Percentiles rank a stretch among this genome's conserved stretches.
Evolutionary conservation across 2,797 vertebrate genomes (phyloP).

Genomic region (Nyctibius grandis): DNA sequence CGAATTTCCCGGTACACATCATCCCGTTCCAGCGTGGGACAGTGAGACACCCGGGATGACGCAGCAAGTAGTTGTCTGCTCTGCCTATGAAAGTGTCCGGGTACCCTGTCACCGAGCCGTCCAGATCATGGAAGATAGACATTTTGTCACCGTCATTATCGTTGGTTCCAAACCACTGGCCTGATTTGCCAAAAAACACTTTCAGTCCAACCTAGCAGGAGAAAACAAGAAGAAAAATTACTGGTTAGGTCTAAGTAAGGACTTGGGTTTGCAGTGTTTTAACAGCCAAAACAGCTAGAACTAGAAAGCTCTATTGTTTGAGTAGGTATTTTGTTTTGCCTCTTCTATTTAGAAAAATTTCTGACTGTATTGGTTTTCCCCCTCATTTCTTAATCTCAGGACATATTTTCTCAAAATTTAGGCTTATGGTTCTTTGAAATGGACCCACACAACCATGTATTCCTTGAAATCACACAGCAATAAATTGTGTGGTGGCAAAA

Average conservation of each 20-base stretch:
- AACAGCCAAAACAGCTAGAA: neutral
- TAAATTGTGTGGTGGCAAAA: neutral
- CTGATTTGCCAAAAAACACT: conserved; percentile 52
- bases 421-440: neutral
- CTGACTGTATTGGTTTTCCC: neutral
- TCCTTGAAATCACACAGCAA: neutral
- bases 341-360: neutral
- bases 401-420: neutral
- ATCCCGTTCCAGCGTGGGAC: conserved; percentile 49
- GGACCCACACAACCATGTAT: neutral
- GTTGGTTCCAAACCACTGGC: conserved; percentile 63
- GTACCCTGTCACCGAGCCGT: conserved; percentile 45
- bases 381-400: neutral
- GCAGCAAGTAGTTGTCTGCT: conserved; percentile 50
- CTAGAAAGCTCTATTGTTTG: neutral
- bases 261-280: neutral
- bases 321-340: neutral
- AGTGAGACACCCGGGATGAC: conserved; percentile 27
- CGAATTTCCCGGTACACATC: conserved; percentile 26
- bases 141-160: conserved; percentile 58
- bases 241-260: neutral
- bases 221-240: neutral
- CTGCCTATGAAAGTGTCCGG: conserved; percentile 43
- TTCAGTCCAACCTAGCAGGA: conserved; percentile 54
- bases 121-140: conserved; percentile 60